Base-by-base conservation (phyloP, 2,797 vertebrate species). In the Danio aesculapii region DNA sequence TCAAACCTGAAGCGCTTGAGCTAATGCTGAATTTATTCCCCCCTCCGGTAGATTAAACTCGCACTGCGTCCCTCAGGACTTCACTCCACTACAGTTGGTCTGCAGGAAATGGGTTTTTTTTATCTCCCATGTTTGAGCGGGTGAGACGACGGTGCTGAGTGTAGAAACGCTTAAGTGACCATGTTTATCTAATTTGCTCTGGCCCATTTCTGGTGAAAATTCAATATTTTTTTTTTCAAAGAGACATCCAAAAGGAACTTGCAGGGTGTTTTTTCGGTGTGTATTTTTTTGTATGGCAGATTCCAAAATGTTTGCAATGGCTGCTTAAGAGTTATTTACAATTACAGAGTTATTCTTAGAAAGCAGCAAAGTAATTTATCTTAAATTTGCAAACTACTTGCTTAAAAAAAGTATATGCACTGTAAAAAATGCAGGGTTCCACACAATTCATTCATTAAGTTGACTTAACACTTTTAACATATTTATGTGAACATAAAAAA, bases 1-100 rank as follows among this genome's bases (percentile, higher is more conserved):
- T 85, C 79, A 88, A 82, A 81, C 84, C 6, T 30, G 61, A 55
- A 71, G 4, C 49, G 67, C 50, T 70, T 16, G 5, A 61, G 66
- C 72, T 71, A 64, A 70, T 49, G 55, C 46, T 19, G 80, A 88
- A 90, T 89, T 90, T 87, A 84, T 85, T 85, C 84, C 84, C 75
- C 86, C 53, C 44, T 53, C 87, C 82, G 88, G 87, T 89, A 91
- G 90, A 91, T 90, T 90, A 89, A 90, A 91, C 87, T 87, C 87
- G 88, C 88, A 83, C 52, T 68, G 55, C 13, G 47, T 53, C 71
- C 64, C 63, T 30, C 63, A 44, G 66, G 16, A 89, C 86, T 88
- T 87, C 81, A 88, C 81, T 87, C 85, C 86, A 76, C 88, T 88
- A 88, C 86, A 82, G 21, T 52, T 39, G 71, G 76, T 84, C 80